Evolutionary conservation across 2,113 vertebrate genomes (phyloP).

Genomic region (Thalassarche chlororhynchos): DNA sequence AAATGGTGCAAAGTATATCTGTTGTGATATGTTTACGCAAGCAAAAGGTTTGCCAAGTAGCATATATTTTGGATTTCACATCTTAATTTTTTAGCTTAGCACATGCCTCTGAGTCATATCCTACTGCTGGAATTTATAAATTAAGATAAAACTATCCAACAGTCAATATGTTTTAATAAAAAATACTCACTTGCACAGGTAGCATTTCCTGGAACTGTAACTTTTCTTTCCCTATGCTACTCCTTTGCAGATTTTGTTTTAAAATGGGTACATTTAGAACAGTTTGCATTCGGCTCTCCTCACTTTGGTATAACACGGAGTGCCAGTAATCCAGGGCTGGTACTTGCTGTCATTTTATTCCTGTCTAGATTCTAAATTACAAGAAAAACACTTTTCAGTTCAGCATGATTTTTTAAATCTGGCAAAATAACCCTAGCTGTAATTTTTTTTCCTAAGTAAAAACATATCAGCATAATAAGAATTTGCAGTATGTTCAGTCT

Average conservation of each 20-base stretch:
- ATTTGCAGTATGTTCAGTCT: neutral
- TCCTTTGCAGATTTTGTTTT: neutral
- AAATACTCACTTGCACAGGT: neutral
- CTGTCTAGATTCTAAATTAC: neutral
- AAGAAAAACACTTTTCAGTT: neutral
- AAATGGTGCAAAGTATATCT: neutral
- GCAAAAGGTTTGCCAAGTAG: neutral
- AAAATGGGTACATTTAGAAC: accelerated
- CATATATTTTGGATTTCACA: neutral
- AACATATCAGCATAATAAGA: neutral
- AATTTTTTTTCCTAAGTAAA: neutral
- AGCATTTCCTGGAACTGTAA: neutral
- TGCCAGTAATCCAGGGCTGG: neutral
- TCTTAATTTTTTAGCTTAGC: neutral
- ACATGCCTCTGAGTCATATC: neutral
- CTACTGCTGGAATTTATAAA: neutral
- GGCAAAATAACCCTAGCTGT: neutral
- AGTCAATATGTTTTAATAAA: neutral
- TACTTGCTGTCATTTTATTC: neutral
- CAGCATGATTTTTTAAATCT: neutral
- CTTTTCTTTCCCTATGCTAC: accelerated
- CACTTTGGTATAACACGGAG: too few relatives aligned
- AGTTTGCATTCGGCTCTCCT: neutral
- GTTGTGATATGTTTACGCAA: accelerated
- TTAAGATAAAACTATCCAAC: neutral